phyloP scores from a whole-genome alignment of 2,888 invertebrate species.

The Platycheirus albimanus region DNA sequence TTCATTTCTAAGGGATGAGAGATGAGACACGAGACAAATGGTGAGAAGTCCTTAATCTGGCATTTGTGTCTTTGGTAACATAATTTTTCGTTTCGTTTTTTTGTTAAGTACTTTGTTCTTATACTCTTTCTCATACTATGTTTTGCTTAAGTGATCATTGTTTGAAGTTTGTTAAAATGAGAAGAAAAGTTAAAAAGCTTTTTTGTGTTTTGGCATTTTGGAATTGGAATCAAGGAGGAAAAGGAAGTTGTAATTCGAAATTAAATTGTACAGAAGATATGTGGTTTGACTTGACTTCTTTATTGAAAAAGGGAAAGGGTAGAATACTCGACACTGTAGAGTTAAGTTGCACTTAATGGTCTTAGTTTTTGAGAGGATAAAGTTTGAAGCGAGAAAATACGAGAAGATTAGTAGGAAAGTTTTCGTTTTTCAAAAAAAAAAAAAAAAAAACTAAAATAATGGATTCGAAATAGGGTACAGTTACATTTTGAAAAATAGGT shows the following conservation, averaged over 20 bases:
- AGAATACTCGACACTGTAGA: background rate
- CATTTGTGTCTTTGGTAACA: constrained; percentile 66
- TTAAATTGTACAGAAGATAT: constrained; percentile 51
- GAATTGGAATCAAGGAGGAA: background rate
- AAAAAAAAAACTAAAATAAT: constrained; percentile 8
- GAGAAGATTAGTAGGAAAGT: constrained; percentile 16
- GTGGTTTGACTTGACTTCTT: constrained; percentile 25
- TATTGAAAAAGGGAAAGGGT: background rate
- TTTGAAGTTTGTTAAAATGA: constrained; percentile 49
- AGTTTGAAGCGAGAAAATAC: constrained; percentile 16
- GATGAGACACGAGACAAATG: constrained; percentile 51
- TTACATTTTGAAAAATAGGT: background rate
- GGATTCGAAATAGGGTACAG: constrained; percentile 14
- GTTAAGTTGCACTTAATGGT: constrained; percentile 18
- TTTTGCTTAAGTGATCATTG: constrained; percentile 67
- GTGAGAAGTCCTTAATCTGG: constrained; percentile 62
- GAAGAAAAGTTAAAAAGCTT: constrained; percentile 63
- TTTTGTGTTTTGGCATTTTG: constrained; percentile 56
- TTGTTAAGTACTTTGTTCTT: background rate
- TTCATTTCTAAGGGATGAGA: constrained; percentile 49
- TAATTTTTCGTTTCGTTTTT: constrained; percentile 52
- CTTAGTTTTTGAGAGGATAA: constrained; percentile 11
- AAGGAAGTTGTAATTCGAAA: constrained; percentile 39
- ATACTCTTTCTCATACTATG: constrained; percentile 13
- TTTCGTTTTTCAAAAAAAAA: background rate